Evolutionary conservation across 2,888 invertebrate species (phyloP), one percentile per base, ranked within the genome.

Genomic region (Myathropa florea): DNA sequence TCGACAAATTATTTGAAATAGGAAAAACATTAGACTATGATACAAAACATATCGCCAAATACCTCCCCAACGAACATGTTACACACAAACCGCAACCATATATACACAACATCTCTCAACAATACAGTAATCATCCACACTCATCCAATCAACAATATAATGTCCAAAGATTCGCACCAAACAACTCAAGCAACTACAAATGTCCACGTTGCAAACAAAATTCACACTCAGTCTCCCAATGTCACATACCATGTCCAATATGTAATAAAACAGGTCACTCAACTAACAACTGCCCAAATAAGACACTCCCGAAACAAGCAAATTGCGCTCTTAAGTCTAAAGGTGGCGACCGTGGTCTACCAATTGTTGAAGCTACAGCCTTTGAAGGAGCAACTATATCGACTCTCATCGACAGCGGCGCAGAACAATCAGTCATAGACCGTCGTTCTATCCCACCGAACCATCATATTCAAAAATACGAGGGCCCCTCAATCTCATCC

Each of bases 141-240:
- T 7, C 4, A 28, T 28, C 2, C 2, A 28, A 28, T 46, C 46
- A 64, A 46, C 39, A 64, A 64, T 39, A 64, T 39, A 64, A n/a
- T 28, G n/a, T 64, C 9, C 14, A 21, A 12, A 39, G 7, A 64
- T 4, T 3, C 36, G 10, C 64, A 46, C 53, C n/a, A 4, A n/a
- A 72, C 24, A 61, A 59, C 28, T 18, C n/a, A 59, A 60, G 59
- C 46, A 60, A 21, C 26, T 72, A n/a, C n/a, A n/a, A n/a, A n/a
- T n/a, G n/a, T n/a, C 71, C 61, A 46, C 36, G 61, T 12, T 72
- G 71, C 39, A 72, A 72, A 21, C 33, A 72, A 28, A 26, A 57
- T 39, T n/a, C 59, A 53, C 71, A 72, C 28, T 14, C 71, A 36
- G 71, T 72, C 10, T 72, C 71, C 12, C 71, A 72, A 60, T 72